A percentile compares a stretch with the other conserved stretches of the same genome.
Conservation (phyloP, 2,888 invertebrate species). For the Chalcis sispes region DNA sequence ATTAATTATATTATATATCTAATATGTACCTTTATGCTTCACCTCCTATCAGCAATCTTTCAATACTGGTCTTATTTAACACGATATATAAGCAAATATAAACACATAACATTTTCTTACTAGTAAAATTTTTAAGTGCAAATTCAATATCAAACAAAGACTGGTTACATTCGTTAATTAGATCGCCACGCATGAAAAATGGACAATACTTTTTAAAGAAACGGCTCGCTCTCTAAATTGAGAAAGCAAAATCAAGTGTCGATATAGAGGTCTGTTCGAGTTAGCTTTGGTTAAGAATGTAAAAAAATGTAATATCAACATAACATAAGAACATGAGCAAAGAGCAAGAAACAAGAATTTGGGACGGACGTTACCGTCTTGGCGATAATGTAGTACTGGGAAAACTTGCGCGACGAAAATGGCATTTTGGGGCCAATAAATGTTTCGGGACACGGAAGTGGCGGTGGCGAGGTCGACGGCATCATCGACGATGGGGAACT, state of each 20-base stretch:
- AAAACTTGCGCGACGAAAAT: conserved; percentile 73
- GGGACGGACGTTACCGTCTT: conserved; percentile 75
- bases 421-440: conserved; percentile 75
- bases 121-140: conserved; percentile 36
- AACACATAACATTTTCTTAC: conserved; percentile 37
- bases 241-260: conserved; percentile 42
- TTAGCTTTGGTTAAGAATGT: conserved; percentile 53
- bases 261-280: conserved; percentile 57
- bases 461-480: conserved; percentile 68
- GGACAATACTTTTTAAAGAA: conserved; percentile 27
- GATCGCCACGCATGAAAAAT: conserved; percentile 49
- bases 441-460: conserved; percentile 73
- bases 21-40: conserved; percentile 19
- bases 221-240: conserved; percentile 43
- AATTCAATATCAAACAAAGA: conserved; percentile 49
- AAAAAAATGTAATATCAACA: conserved; percentile 36
- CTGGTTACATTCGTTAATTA: conserved; percentile 52
- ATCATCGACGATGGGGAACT: conserved; percentile 69
- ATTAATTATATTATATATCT: too few relatives aligned
- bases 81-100: conserved; percentile 49
- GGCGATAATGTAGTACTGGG: conserved; percentile 75
- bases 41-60: conserved; percentile 36
- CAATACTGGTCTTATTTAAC: conserved; percentile 6
- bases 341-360: conserved; percentile 58
- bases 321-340: conserved; percentile 44